Percentiles rank a stretch among this genome's conserved stretches.
These are phyloP conservation scores for Manduca sexta DNA, from an alignment of 1,140 invertebrate species.

Conservation along the genomic window DNA sequence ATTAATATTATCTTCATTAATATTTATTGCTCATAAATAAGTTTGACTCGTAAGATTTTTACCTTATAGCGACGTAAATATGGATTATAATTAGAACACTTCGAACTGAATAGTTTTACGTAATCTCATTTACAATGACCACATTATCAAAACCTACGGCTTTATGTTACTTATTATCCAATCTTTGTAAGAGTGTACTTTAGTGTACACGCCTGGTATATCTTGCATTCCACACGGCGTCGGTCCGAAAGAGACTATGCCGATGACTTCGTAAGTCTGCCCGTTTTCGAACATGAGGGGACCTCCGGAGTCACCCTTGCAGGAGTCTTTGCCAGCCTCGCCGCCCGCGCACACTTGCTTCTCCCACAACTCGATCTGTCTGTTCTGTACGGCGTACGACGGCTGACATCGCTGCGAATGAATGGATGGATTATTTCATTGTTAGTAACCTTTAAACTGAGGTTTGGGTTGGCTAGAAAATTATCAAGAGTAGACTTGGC, in stretches of 20 bases:
- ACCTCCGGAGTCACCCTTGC: slow-evolving; percentile 73
- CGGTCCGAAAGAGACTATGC: slow-evolving; percentile 77
- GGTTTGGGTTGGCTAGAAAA: too few species aligned
- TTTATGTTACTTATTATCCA: too few species aligned
- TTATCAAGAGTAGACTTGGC: slow-evolving; percentile 2
- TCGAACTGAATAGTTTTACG: too few species aligned
- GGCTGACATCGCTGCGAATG: slow-evolving; percentile 68
- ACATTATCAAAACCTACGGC: too few species aligned
- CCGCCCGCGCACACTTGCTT: slow-evolving; percentile 56
- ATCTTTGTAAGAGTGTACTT: slow-evolving; percentile 65
- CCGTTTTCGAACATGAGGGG: slow-evolving; percentile 72
- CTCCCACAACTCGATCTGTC: slow-evolving; percentile 42
- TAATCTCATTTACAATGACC: too few species aligned
- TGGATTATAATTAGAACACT: too few species aligned
- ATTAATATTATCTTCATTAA: too few species aligned
- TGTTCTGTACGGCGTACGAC: slow-evolving; percentile 47
- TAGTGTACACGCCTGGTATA: slow-evolving; percentile 77
- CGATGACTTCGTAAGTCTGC: slow-evolving; percentile 41
- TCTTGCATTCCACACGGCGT: slow-evolving; percentile 71
- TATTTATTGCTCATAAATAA: too few species aligned
- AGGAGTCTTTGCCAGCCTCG: slow-evolving; percentile 48
- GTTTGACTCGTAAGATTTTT: too few species aligned
- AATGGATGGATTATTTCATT: too few species aligned
- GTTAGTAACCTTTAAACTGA: too few species aligned
- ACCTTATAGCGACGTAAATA: too few species aligned